phyloP scores from a whole-genome alignment of 1,140 invertebrate genomes.

The Calephelis nemesis region DNA sequence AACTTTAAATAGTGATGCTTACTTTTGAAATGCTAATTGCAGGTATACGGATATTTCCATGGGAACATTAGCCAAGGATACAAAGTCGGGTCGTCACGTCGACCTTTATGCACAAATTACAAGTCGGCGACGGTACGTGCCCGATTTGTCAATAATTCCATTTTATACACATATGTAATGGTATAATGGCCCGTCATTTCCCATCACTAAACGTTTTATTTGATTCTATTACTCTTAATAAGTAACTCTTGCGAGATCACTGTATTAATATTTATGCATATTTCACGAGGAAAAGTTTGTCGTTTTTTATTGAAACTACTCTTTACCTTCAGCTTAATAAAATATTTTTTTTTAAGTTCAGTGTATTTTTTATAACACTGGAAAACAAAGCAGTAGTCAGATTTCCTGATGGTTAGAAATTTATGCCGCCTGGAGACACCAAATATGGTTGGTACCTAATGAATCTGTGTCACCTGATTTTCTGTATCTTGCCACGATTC shows the following conservation, averaged over 20 bases:
- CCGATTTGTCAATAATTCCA: conserved; percentile 48
- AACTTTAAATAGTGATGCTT: conserved; percentile 9
- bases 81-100: conserved; percentile 32
- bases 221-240: conserved; percentile 19
- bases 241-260: background rate
- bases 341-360: too few relatives aligned
- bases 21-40: conserved; percentile 14
- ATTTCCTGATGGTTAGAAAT: too few relatives aligned
- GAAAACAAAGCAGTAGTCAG: too few relatives aligned
- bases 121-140: conserved; percentile 48
- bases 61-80: conserved; percentile 34
- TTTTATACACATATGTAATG: conserved; percentile 35
- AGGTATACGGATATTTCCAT: conserved; percentile 25
- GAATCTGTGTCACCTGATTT: too few relatives aligned
- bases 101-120: conserved; percentile 48
- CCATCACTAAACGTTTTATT: conserved; percentile 31
- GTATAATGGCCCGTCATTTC: conserved; percentile 20
- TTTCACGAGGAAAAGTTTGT: too few relatives aligned
- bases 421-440: too few relatives aligned
- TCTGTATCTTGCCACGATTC: too few relatives aligned
- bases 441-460: too few relatives aligned
- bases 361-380: too few relatives aligned
- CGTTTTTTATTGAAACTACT: too few relatives aligned
- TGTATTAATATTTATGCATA: too few relatives aligned
- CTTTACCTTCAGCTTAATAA: too few relatives aligned